Percentiles rank a stretch among this genome's conserved stretches.
phyloP scores from a whole-genome alignment of 2,797 vertebrate species.

The Microctenopoma lineatum region DNA sequence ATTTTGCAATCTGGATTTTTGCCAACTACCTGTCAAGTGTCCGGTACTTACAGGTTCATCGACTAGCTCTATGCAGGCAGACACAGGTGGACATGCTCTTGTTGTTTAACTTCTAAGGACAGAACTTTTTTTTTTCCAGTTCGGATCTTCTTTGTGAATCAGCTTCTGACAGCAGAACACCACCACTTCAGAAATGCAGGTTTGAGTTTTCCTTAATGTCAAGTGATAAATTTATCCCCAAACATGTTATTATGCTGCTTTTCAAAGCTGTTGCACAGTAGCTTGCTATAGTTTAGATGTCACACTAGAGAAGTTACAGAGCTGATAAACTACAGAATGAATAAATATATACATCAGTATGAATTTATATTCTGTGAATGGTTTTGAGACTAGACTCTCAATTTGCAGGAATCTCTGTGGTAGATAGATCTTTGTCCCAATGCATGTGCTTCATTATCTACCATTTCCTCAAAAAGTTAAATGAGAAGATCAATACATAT shows the following conservation, averaged over 20 bases:
- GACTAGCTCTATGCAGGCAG: constrained; percentile 61
- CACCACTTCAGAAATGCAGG: constrained; percentile 79
- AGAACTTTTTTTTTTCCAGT: constrained; percentile 19
- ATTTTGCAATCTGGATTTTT: constrained; percentile 29
- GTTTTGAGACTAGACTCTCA: not conserved
- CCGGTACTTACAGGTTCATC: constrained; percentile 27
- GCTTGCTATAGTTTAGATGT: not conserved
- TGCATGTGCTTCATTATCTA: not conserved
- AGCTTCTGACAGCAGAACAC: constrained; percentile 39
- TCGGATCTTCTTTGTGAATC: constrained; percentile 54
- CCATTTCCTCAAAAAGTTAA: too few relatives aligned
- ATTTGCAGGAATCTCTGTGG: not conserved
- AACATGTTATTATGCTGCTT: not conserved
- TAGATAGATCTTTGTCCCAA: not conserved
- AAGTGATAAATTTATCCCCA: not conserved
- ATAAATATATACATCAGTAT: not conserved
- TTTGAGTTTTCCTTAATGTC: constrained; percentile 60
- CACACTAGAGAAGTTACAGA: not conserved
- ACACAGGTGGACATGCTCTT: constrained; percentile 54
- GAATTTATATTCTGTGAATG: not conserved
- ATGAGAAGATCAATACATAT: too few relatives aligned
- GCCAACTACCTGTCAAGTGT: constrained; percentile 35
- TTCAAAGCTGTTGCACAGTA: not conserved
- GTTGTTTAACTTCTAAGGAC: constrained; percentile 39
- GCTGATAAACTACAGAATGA: not conserved